Base-by-base conservation (phyloP, 2,797 vertebrate species). In the Aplochiton taeniatus region DNA sequence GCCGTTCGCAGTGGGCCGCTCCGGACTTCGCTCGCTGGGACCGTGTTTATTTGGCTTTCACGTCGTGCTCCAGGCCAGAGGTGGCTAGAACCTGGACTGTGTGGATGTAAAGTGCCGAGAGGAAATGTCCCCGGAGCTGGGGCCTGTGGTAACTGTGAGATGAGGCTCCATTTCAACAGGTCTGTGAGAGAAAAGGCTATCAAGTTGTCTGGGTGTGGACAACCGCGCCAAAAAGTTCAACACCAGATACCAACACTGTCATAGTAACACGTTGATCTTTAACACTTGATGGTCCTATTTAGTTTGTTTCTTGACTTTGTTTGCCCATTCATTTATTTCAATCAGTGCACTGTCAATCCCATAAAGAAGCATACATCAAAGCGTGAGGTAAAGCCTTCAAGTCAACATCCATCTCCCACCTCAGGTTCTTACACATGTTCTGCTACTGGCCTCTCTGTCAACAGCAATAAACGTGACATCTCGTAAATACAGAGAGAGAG, bases 341-440 rank as follows among this genome's bases (percentile, higher is more conserved):
- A 6, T 31, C 31, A 31, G 6, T 6, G 6, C 31, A 6, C 31
- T 31, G 31, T 31, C 31, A 31, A 31, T 31, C 31, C 31, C 31
- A 31, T 31, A 3, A 3, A 31, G 6, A 3, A 3, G 31, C 2
- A 31, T 3, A 6, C 31, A 31, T 31, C 6, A 31, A 31, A 31
- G 31, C 31, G 6, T 31, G 6, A 2, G 31, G 3, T 6, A 9
- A 68, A 65, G 64, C 70, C 66, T 18, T 17, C 4, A 58, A 31
- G 31, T 6, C 31, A 31, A 2, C 31, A 66, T 68, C 58, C 13
- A 50, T 43, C 45, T 0, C 44, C 44, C 52, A 18, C 46, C 6
- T 63, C 60, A 18, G 41, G 54, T 49, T 52, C 14, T 58, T 11
- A 69, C 68, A 74, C 18, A 59, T 72, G 57, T 63, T 41, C 63